Base-by-base conservation (phyloP, 2,113 vertebrate species). In the Pteropus alecto region DNA sequence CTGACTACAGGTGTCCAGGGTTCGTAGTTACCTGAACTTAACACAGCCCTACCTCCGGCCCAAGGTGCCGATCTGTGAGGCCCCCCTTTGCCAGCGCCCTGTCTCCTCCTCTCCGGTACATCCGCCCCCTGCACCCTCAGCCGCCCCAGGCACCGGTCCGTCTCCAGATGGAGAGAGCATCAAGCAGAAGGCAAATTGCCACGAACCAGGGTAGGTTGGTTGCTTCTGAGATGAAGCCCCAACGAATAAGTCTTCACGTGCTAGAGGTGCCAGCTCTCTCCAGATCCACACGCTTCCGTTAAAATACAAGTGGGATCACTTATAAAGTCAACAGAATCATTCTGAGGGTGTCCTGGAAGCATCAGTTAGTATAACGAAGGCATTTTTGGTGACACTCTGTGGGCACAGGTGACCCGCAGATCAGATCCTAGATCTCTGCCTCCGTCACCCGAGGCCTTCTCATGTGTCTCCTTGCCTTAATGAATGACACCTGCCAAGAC, bases 51-150 rank as follows among this genome's bases (percentile, higher is more conserved):
- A 28, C 87, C 7, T 87, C 35, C 71, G 9, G 0, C 51, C 46
- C 14, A 5, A 6, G 19, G 26, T 46, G 0, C 65, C 19, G 7
- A 4, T 18, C 41, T 30, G 22, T 51, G 65, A 92, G 28, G 28
- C 2, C 21, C 38, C 41, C 48, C 26, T 24, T 54, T 12, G 21
- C 30, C 6, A 15, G 16, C 5, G 3, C 18, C 65, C n/a, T 67
- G 43, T 22, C 63, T 74, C 26, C 63, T 63, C 2, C 43, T 41
- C 22, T 63, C 19, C 30, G 33, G 0, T 12, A 16, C 56, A 16
- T 1, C n/a, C 30, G 4, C 4, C 7, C 6, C 38, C 43, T 54
- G 48, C 41, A 12, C 3, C 60, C 4, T 0, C 51, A 51, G 9
- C 22, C 41, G 1, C 35, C 68, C 22, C 46, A 1, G 16, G 81